These are phyloP conservation scores for Sarcophaga bullata DNA, from an alignment of 1,140 invertebrate genomes.

Conservation along the genomic window DNA sequence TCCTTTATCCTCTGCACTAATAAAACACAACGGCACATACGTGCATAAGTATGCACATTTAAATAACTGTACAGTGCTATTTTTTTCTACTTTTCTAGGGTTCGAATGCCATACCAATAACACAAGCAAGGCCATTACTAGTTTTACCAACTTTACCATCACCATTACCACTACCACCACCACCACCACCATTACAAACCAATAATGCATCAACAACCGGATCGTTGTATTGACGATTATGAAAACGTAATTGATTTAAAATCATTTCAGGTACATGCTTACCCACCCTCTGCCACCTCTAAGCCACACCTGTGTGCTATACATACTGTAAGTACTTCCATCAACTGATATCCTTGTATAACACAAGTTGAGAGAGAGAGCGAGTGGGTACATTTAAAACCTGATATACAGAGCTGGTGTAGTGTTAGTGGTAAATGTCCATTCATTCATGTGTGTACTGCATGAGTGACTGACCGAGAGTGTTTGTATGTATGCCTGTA, in stretches of 20 bases:
- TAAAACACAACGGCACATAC: not conserved
- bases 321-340: too few species aligned
- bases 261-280: not conserved
- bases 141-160: too few species aligned
- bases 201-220: not conserved
- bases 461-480: too few species aligned
- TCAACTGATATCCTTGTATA: too few species aligned
- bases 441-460: too few species aligned
- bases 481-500: too few species aligned
- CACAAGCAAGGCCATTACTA: not conserved
- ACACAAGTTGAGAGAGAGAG: too few species aligned
- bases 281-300: not conserved
- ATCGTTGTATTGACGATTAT: not conserved
- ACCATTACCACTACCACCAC: not conserved
- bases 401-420: too few species aligned
- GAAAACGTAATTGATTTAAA: conserved; percentile 11
- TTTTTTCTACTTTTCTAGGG: not conserved
- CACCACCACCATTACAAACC: not conserved
- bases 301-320: too few species aligned
- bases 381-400: too few species aligned
- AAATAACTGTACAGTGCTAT: not conserved
- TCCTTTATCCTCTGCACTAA: conserved; percentile 19
- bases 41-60: not conserved
- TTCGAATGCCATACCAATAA: too few species aligned
- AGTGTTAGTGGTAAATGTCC: too few species aligned